Percentiles rank a stretch among this genome's conserved stretches.
These are phyloP conservation scores for Machaerirhynchus nigripectus DNA, from an alignment of 2,113 vertebrate genomes.

Conservation along the genomic window DNA sequence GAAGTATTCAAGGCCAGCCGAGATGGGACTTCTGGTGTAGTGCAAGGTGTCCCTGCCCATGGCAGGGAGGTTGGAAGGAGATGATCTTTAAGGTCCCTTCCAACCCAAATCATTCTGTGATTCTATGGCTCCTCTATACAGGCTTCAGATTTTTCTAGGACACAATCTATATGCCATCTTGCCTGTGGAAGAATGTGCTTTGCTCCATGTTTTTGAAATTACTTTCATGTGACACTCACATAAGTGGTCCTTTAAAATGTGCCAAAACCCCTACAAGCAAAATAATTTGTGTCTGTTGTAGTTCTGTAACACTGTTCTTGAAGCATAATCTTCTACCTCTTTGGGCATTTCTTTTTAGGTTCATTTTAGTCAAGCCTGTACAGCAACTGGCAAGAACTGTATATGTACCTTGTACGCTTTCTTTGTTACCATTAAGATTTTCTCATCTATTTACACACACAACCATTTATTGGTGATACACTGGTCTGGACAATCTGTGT, in stretches of 20 bases:
- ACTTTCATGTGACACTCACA: background rate
- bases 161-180: background rate
- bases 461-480: background rate
- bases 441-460: background rate
- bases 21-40: background rate
- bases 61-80: background rate
- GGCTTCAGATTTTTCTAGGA: background rate
- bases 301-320: background rate
- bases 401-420: background rate
- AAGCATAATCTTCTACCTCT: background rate
- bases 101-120: background rate
- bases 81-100: background rate
- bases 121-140: background rate
- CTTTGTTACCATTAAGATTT: background rate
- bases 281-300: background rate
- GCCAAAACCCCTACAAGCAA: background rate
- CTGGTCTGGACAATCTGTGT: background rate
- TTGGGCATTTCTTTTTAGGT: background rate
- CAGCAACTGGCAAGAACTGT: background rate
- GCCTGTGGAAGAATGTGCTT: background rate
- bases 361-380: background rate
- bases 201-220: background rate
- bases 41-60: background rate
- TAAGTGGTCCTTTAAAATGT: background rate
- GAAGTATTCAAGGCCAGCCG: background rate